Evolutionary conservation across 2,797 vertebrate species (phyloP).

Genomic region (Leptodactylus fallax): DNA sequence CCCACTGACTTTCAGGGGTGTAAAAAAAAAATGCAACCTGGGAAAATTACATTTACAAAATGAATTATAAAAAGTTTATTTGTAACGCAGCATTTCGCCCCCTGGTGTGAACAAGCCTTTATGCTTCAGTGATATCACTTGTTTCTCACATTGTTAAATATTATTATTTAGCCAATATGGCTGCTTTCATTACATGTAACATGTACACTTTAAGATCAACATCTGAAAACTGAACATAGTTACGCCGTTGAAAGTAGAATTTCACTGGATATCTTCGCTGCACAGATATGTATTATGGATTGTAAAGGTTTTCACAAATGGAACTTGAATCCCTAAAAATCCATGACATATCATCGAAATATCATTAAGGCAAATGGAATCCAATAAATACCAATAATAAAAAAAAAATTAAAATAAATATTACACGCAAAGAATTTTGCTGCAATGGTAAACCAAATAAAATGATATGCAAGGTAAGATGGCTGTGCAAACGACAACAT

Average conservation of each 20-base stretch:
- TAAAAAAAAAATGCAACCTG: not conserved
- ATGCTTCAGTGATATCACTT: not conserved
- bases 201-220: constrained; percentile 11
- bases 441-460: constrained; percentile 40
- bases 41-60: not conserved
- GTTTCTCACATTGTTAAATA: not conserved
- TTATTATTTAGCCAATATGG: constrained; percentile 19
- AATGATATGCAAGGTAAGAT: constrained; percentile 36
- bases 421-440: constrained; percentile 35
- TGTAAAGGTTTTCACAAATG: not conserved
- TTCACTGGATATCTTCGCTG: not conserved
- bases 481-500: constrained; percentile 67
- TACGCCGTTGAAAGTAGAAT: not conserved
- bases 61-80: not conserved
- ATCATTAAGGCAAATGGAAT: constrained; percentile 52
- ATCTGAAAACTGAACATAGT: not conserved
- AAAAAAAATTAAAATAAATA: constrained; percentile 43
- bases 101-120: not conserved
- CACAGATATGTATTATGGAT: constrained; percentile 6
- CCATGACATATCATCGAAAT: not conserved
- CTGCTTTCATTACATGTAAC: constrained; percentile 1
- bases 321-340: not conserved
- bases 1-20: not conserved
- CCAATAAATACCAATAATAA: constrained; percentile 41
- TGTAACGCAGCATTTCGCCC: not conserved